Percentiles rank a stretch among this genome's conserved stretches.
These are phyloP conservation scores for Palythoa caribaeorum DNA, from an alignment of 92 coral and sea anemone species.

Conservation along the genomic window DNA sequence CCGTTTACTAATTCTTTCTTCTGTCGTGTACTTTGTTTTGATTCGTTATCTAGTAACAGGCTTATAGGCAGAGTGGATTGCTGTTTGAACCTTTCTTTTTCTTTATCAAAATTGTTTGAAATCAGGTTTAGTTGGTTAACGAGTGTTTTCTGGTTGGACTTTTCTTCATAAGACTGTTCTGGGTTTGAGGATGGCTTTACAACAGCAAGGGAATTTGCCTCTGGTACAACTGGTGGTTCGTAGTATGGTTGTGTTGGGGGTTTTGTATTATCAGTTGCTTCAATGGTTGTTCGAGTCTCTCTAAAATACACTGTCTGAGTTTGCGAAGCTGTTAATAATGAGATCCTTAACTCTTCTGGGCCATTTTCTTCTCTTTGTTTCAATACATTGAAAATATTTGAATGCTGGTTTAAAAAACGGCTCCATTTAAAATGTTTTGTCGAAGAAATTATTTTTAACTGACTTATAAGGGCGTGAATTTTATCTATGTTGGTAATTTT, in stretches of 20 bases:
- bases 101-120: too few species aligned
- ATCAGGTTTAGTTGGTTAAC: too few species aligned
- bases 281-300: neutral
- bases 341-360: neutral
- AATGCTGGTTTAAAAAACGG: conserved; percentile 1
- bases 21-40: neutral
- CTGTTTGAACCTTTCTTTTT: too few species aligned
- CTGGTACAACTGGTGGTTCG: neutral
- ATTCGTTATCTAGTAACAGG: neutral
- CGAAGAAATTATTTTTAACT: neutral
- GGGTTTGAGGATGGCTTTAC: neutral
- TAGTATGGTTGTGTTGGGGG: neutral
- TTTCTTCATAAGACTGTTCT: neutral
- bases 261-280: neutral
- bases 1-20: neutral
- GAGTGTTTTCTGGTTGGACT: too few species aligned
- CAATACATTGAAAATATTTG: neutral
- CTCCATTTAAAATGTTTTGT: conserved; percentile 13
- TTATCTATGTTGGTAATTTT: neutral
- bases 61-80: too few species aligned
- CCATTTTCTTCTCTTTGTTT: neutral
- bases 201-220: neutral
- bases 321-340: neutral
- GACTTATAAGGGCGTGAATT: neutral
- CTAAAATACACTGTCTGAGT: neutral